These are phyloP conservation scores for Neodon shergylaensis DNA, from an alignment of 2,113 vertebrate genomes.

Conservation along the genomic window DNA sequence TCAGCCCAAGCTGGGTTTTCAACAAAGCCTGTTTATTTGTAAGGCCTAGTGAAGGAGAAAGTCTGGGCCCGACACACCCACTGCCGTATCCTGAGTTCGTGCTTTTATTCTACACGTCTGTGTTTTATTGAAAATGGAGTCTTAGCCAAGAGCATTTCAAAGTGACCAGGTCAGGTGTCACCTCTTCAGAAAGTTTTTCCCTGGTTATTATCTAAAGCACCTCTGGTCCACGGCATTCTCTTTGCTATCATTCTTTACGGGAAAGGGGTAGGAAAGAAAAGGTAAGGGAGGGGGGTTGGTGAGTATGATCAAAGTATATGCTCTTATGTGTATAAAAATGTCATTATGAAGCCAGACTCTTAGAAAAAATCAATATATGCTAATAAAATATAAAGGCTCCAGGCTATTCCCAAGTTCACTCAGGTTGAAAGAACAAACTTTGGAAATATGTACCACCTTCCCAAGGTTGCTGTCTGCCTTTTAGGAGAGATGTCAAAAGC, in stretches of 20 bases:
- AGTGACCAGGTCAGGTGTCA: neutral
- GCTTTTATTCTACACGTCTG: neutral
- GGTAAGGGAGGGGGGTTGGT: neutral
- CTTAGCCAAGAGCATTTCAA: neutral
- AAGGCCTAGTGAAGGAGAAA: neutral
- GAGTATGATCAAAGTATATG: neutral
- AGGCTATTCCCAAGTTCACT: neutral
- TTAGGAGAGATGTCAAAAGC: neutral
- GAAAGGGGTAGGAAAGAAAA: neutral
- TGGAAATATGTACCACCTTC: neutral
- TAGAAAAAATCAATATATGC: slow-evolving; percentile 14
- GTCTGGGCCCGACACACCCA: neutral
- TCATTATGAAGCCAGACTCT: neutral
- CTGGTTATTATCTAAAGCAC: neutral
- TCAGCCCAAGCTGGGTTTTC: neutral
- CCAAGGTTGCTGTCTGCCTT: neutral
- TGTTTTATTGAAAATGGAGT: neutral
- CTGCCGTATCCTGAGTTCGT: neutral
- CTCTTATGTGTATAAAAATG: neutral
- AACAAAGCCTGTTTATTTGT: neutral
- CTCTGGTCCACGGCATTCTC: neutral
- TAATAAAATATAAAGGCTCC: neutral
- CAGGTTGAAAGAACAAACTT: neutral
- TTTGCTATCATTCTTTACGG: neutral
- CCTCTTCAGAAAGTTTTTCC: neutral